phyloP scores from a whole-genome alignment of 2,113 vertebrate species.

The Lonchura striata region DNA sequence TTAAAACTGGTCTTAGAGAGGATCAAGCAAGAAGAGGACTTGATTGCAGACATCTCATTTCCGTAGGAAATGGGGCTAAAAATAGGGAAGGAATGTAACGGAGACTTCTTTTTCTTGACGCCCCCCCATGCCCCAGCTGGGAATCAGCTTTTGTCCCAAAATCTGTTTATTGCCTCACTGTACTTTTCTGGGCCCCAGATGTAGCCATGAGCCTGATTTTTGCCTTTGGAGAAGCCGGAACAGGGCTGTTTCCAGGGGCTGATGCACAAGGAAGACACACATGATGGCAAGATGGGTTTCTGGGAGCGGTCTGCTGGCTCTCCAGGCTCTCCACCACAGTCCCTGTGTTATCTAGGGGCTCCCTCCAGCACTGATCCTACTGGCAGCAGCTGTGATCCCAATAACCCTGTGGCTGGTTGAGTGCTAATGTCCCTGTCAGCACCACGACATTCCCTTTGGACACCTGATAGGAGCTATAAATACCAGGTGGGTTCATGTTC shows the following conservation, averaged over 20 bases:
- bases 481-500: not conserved
- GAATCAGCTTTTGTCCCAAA: not conserved
- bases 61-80: slow-evolving; percentile 44
- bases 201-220: not conserved
- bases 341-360: not conserved
- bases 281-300: too few relatives aligned
- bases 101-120: not conserved
- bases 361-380: rapidly evolving
- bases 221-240: not conserved
- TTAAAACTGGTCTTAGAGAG: not conserved
- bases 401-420: not conserved
- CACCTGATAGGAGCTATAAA: not conserved
- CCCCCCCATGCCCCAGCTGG: not conserved
- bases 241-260: not conserved
- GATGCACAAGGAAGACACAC: rapidly evolving
- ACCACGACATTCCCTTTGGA: not conserved
- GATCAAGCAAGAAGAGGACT: slow-evolving; percentile 2
- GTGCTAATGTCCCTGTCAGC: not conserved
- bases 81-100: slow-evolving; percentile 2
- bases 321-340: too few relatives aligned
- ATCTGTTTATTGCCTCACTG: not conserved
- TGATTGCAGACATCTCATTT: slow-evolving; percentile 44
- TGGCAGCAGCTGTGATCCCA: not conserved
- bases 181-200: slow-evolving; percentile 36
- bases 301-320: not conserved